These are phyloP conservation scores for Peromyscus aztecus DNA, from an alignment of 2,797 vertebrate genomes.

Conservation along the genomic window DNA sequence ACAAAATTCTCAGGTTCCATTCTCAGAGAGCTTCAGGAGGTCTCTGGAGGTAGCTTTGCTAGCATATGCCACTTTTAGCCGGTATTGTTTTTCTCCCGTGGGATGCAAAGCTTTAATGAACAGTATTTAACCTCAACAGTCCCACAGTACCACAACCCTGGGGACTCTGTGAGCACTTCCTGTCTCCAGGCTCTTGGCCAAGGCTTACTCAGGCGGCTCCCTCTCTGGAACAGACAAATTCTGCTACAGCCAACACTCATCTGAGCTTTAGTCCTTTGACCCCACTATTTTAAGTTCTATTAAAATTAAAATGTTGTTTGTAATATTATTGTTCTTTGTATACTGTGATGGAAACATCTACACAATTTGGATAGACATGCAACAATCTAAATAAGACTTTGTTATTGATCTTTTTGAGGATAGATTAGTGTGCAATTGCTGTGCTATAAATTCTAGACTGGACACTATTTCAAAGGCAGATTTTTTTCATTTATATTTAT, in stretches of 20 bases:
- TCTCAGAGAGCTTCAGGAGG: constrained; percentile 35
- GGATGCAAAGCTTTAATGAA: constrained; percentile 47
- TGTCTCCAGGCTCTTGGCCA: not conserved
- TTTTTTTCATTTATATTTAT: not conserved
- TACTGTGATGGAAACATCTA: not conserved
- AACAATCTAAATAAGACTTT: not conserved
- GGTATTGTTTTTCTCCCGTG: constrained; percentile 8
- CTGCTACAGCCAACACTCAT: not conserved
- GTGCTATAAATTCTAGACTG: not conserved
- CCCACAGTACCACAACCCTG: not conserved
- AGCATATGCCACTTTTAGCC: not conserved
- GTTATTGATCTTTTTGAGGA: constrained; percentile 1
- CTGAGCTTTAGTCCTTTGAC: not conserved
- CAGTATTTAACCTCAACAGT: constrained; percentile 52
- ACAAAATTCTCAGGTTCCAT: not conserved
- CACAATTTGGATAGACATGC: constrained; percentile 22
- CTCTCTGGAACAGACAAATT: not conserved
- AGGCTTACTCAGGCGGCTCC: not conserved
- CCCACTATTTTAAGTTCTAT: constrained; percentile 26
- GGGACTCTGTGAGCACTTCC: not conserved
- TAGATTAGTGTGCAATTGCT: not conserved
- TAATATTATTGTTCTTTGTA: not conserved
- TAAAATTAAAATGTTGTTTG: constrained; percentile 43
- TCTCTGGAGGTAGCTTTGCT: constrained; percentile 28
- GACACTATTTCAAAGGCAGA: not conserved